Evolutionary conservation across 2,797 vertebrate genomes (phyloP), one percentile per base, ranked within the genome.

Genomic region (Peromyscus nudipes): DNA sequence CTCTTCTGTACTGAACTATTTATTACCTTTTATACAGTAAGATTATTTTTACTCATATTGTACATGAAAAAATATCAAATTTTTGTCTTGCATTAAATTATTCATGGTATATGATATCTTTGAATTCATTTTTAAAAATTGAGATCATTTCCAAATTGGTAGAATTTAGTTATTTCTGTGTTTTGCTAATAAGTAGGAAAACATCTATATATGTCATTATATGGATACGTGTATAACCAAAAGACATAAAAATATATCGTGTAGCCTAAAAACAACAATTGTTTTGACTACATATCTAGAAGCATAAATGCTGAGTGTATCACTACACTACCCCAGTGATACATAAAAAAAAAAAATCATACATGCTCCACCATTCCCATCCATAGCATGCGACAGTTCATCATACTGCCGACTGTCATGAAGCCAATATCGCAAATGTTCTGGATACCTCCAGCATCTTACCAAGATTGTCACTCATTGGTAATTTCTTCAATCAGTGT

Each of bases 1-100:
- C 6, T 19, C 13, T 19, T 65, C 17, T 19, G 5, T 4, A 46
- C 31, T 31, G 16, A 23, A 10, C 1, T 13, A 3, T 25, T 2
- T 10, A 3, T 25, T 2, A 62, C 29, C 49, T 52, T 55, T 75
- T 60, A 16, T 4, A 11, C 43, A 82, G 11, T 29, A 29, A 55
- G 55, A 21, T 0, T 65, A 5, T 17, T 21, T 31, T 27, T n/a
- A 3, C 34, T 17, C 17, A 31, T 37, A 12, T 40, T 57, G 6
- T 46, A 4, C 57, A 37, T 60, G 31, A 49, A 46, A 49, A 12
- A 49, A 25, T 31, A 21, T 46, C 4, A 75, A 16, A 10, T 31
- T 65, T 84, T 46, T 64, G 2, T 11, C 9, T 29, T 31, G 1
- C 14, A 25, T 87, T 75, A 23, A 2, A 95, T 27, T 31, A 8